phyloP scores from a whole-genome alignment of 2,113 vertebrate species.

The Eurystomus gularis region DNA sequence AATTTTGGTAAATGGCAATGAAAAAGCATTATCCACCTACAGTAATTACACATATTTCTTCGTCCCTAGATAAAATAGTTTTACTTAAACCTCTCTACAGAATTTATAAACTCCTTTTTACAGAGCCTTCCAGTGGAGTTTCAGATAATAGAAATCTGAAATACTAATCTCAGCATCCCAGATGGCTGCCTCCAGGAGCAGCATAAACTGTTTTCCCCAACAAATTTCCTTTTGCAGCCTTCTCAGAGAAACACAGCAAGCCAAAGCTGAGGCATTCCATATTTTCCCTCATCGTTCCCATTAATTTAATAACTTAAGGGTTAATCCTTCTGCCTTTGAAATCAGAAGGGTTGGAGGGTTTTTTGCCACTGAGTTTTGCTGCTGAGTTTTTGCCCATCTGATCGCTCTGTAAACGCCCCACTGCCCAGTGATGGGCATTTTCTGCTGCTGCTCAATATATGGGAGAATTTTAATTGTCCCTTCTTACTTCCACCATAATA shows the following conservation, averaged over 20 bases:
- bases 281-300: not conserved
- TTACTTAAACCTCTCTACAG: slow-evolving; percentile 29
- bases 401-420: not conserved
- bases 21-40: slow-evolving; percentile 38
- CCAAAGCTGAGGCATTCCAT: not conserved
- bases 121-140: slow-evolving; percentile 2
- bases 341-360: not conserved
- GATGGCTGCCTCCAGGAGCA: not conserved
- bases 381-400: not conserved
- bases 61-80: slow-evolving; percentile 42
- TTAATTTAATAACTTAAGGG: not conserved
- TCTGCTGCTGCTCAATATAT: not conserved
- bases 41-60: slow-evolving; percentile 61
- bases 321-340: not conserved
- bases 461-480: not conserved
- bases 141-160: slow-evolving; percentile 38
- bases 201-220: not conserved
- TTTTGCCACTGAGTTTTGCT: not conserved
- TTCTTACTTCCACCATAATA: not conserved
- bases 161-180: slow-evolving; percentile 32
- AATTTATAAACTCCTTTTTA: slow-evolving; percentile 37
- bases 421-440: not conserved
- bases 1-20: slow-evolving; percentile 32
- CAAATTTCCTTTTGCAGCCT: slow-evolving; percentile 17
- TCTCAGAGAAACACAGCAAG: not conserved